phyloP scores from a whole-genome alignment of 2,113 vertebrate genomes.

The Agapornis roseicollis region DNA sequence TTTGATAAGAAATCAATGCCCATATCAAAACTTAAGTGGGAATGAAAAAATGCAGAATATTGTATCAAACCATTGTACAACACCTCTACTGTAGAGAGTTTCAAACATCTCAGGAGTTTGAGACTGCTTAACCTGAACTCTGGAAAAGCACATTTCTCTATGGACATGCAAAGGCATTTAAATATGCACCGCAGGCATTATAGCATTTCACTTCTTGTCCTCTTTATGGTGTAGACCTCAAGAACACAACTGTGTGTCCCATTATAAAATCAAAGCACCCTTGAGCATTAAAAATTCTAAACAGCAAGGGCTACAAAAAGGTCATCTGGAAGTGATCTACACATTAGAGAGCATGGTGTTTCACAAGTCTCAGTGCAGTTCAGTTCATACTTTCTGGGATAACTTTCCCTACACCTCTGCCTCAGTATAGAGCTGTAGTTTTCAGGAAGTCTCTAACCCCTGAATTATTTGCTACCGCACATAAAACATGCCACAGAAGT shows the following conservation, averaged over 20 bases:
- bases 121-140: conserved; percentile 66
- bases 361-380: conserved; percentile 63
- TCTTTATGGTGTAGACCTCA: conserved; percentile 11
- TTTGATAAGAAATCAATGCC: conserved; percentile 52
- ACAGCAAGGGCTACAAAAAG: conserved; percentile 43
- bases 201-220: not conserved
- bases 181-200: conserved; percentile 25
- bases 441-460: conserved; percentile 62
- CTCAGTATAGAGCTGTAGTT: conserved; percentile 49
- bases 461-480: conserved; percentile 61
- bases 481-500: conserved; percentile 53
- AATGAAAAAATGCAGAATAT: conserved; percentile 68
- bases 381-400: conserved; percentile 60
- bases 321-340: conserved; percentile 62
- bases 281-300: conserved; percentile 52
- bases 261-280: conserved; percentile 23
- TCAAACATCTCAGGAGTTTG: conserved; percentile 65
- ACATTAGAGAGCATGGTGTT: conserved; percentile 41
- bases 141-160: conserved; percentile 60
- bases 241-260: conserved; percentile 24
- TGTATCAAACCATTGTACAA: conserved; percentile 59
- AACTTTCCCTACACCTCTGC: conserved; percentile 66
- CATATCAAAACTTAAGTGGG: conserved; percentile 69
- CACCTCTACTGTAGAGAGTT: conserved; percentile 62
- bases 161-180: conserved; percentile 70